phyloP scores from a whole-genome alignment of 2,797 vertebrate species.

The Xenopus petersii region DNA sequence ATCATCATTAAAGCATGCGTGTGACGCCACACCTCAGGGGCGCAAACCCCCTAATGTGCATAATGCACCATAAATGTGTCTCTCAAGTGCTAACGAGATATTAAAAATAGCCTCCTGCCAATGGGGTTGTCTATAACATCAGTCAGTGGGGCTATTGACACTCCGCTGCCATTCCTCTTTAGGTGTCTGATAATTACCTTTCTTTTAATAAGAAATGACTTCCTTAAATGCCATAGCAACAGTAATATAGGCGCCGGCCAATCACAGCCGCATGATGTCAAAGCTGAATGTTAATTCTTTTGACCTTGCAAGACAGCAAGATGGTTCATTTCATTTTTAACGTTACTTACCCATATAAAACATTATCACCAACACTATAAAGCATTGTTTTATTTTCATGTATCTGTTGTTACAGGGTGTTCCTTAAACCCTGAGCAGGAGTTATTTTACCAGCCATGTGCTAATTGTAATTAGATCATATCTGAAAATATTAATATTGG shows the following conservation, averaged over 20 bases:
- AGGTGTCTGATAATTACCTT: constrained; percentile 66
- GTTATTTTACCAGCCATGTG: too few relatives aligned
- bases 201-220: constrained; percentile 66
- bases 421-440: too few relatives aligned
- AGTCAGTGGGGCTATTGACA: constrained; percentile 57
- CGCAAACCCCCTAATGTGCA: not conserved
- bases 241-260: constrained; percentile 57
- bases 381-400: not conserved
- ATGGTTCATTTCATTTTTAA: constrained; percentile 54
- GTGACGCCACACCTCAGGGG: not conserved
- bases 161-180: constrained; percentile 62
- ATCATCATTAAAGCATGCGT: not conserved
- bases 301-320: constrained; percentile 68
- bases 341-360: not conserved
- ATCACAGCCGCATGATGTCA: constrained; percentile 62
- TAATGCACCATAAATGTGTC: constrained; percentile 7
- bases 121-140: constrained; percentile 50
- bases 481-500: too few relatives aligned
- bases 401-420: too few relatives aligned
- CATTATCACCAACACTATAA: not conserved
- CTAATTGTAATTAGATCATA: too few relatives aligned
- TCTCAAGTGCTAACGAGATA: constrained; percentile 14
- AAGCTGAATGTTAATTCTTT: constrained; percentile 57
- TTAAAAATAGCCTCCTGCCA: constrained; percentile 49
- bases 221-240: constrained; percentile 67